Percentiles rank a stretch among this genome's conserved stretches.
Evolutionary conservation across 2,113 vertebrate genomes (phyloP).

Genomic region (Bubalus kerabau): DNA sequence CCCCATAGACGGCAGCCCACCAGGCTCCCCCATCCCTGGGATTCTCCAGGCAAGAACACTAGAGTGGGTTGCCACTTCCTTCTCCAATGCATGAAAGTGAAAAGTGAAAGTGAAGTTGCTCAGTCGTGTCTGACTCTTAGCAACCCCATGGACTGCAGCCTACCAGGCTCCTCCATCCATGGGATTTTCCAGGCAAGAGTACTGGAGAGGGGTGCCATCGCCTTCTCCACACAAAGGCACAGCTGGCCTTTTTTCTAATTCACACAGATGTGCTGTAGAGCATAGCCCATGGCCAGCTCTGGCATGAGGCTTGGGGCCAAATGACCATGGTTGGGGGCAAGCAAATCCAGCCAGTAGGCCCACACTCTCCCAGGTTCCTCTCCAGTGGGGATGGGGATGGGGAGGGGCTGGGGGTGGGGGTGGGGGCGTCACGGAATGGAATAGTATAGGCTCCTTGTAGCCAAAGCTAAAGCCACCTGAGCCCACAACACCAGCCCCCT

Average conservation of each 20-base stretch:
- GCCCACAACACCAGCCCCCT: accelerated
- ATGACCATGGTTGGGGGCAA: neutral
- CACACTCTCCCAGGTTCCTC: neutral
- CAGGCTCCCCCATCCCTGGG: too few species aligned
- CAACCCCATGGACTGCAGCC: too few species aligned
- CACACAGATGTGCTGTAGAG: neutral
- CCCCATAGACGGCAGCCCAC: too few species aligned
- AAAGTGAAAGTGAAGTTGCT: too few species aligned
- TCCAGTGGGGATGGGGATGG: accelerated
- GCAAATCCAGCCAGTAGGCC: neutral
- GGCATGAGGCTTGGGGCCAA: neutral
- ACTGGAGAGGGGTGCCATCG: too few species aligned
- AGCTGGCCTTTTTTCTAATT: neutral
- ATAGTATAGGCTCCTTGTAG: neutral
- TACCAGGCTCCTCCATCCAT: too few species aligned
- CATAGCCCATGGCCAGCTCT: neutral
- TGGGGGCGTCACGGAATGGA: accelerated
- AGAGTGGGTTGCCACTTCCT: too few species aligned
- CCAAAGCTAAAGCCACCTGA: neutral
- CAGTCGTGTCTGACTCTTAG: too few species aligned
- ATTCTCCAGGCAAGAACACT: too few species aligned
- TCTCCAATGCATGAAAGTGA: too few species aligned
- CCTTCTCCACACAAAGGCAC: neutral
- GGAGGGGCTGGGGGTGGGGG: neutral
- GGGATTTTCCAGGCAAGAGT: too few species aligned